These are phyloP conservation scores for Sterna hirundo DNA, from an alignment of 2,113 vertebrate genomes.

Conservation along the genomic window DNA sequence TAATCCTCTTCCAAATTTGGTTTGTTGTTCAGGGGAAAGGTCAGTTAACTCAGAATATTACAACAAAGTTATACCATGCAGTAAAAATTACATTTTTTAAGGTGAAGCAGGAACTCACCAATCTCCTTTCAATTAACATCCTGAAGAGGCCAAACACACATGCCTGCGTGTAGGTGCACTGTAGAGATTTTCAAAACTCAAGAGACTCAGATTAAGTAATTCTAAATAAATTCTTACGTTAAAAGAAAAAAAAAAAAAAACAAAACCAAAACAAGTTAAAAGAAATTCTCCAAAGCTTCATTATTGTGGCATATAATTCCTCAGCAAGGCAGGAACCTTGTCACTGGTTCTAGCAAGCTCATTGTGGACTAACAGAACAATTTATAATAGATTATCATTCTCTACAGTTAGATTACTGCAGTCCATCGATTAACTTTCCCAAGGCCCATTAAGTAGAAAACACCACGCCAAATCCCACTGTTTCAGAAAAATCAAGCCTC, in stretches of 20 bases:
- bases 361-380: not conserved
- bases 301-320: not conserved
- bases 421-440: not conserved
- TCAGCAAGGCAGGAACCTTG: not conserved
- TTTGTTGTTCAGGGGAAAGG: not conserved
- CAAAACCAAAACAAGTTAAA: not conserved
- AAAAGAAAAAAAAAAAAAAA: not conserved
- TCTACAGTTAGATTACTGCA: not conserved
- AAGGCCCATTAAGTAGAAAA: not conserved
- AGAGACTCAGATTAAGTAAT: not conserved
- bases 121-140: not conserved
- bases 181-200: not conserved
- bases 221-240: not conserved
- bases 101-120: not conserved
- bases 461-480: not conserved
- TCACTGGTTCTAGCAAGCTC: not conserved
- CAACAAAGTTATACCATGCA: not conserved
- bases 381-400: not conserved
- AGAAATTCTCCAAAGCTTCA: not conserved
- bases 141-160: not conserved
- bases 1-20: not conserved
- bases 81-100: not conserved
- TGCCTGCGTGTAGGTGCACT: rapidly evolving
- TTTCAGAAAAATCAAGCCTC: not conserved
- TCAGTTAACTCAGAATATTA: not conserved